Base-by-base conservation (phyloP, 1,140 invertebrate genomes). In the Spodoptera frugiperda region DNA sequence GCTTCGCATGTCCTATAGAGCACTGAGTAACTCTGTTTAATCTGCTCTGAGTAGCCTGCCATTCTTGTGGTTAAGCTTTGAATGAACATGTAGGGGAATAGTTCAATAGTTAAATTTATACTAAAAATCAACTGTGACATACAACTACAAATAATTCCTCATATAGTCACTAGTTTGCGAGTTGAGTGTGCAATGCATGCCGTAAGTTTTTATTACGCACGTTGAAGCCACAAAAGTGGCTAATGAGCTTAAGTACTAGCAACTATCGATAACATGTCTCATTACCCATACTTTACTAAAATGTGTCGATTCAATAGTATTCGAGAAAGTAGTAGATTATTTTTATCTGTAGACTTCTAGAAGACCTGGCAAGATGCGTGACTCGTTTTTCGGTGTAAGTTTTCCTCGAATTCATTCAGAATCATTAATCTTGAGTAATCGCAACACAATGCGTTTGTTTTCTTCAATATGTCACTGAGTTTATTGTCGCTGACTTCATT, bases 241-340 rank as follows among this genome's bases (percentile, higher is more conserved):
- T 65, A 65, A 65, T 65, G 15, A 65, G 61, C 17, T 65, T 65
- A 49, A 65, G 14, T 48, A 49, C 44, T 48, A 48, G 48, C 46
- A 65, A 17, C 61, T 6, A 48, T 21, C 17, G 61, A 65, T 65
- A 49, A 61, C 39, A 44, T 44, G 33, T 5, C 25, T 33, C 6
- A 14, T 14, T 30, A 30, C 39, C 17, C 61, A 15, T 39, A 65
- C 44, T 19, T 48, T 48, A 49, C 44, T 25, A 5, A 15, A 11
- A 44, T 19, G 3, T 9, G n/a, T 3, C n/a, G n/a, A 61, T 44
- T 15, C 9, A 17, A 11, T 17, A 11, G 2, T 17, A 44, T 11
- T 17, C n/a, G 33, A n/a, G n/a, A n/a, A n/a, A n/a, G n/a, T n/a
- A n/a, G n/a, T 39, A 39, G 9, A 10, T 39, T 39, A 10, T 39